phyloP scores from a whole-genome alignment of 2,888 invertebrate species.

The Dorcus hopei region DNA sequence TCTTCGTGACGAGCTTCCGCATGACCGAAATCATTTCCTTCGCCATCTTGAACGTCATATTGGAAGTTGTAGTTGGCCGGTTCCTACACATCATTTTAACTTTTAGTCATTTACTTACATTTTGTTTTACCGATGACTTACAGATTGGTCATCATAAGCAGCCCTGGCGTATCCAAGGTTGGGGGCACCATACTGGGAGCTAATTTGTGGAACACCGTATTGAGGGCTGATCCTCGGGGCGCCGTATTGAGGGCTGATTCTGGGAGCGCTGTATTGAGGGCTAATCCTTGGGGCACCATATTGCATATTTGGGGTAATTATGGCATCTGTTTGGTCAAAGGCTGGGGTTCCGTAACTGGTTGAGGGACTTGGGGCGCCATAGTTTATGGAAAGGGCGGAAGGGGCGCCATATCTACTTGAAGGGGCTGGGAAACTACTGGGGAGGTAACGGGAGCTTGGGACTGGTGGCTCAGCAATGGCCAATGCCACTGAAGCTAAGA shows the following conservation, averaged over 20 bases:
- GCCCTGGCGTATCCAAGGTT: not conserved
- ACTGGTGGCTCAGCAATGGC: conserved; percentile 46
- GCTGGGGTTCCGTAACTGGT: conserved; percentile 34
- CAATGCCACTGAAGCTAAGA: conserved; percentile 33
- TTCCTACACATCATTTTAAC: not conserved
- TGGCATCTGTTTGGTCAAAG: conserved; percentile 21
- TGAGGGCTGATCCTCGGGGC: not conserved
- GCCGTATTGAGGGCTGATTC: conserved; percentile 6
- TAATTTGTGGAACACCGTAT: not conserved
- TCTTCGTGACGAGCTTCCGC: conserved; percentile 62
- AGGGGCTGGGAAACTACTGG: conserved; percentile 31
- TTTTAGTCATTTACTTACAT: not conserved
- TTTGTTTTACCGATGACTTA: not conserved
- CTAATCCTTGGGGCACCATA: conserved; percentile 4
- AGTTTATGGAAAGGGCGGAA: conserved; percentile 33
- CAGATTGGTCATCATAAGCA: conserved; percentile 11
- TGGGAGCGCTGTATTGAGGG: not conserved
- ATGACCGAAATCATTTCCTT: conserved; percentile 68
- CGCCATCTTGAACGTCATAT: conserved; percentile 61
- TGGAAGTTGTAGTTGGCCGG: conserved; percentile 63
- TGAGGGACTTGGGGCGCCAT: conserved; percentile 30
- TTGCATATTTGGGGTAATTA: not conserved
- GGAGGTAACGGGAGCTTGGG: conserved; percentile 42
- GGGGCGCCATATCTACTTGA: conserved; percentile 29
- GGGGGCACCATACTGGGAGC: not conserved